Evolutionary conservation across 2,113 vertebrate genomes (phyloP).

Genomic region (Anhinga anhinga): DNA sequence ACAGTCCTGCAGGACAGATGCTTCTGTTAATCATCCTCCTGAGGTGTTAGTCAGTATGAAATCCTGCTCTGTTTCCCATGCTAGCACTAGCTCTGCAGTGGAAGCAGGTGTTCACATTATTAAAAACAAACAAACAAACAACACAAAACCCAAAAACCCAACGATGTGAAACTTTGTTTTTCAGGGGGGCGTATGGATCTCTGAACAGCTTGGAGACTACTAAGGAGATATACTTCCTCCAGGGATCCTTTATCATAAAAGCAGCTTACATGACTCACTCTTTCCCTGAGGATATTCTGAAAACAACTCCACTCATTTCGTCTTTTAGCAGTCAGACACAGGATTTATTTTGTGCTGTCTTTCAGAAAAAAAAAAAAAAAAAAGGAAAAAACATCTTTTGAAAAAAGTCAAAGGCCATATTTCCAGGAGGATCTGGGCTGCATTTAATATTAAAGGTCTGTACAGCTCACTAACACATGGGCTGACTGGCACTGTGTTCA

Average conservation of each 20-base stretch:
- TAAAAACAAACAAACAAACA: not conserved
- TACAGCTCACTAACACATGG: not conserved
- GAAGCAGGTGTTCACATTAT: not conserved
- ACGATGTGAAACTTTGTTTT: not conserved
- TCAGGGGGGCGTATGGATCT: not conserved
- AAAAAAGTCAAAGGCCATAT: not conserved
- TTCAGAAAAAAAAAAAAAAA: not conserved
- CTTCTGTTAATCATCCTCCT: not conserved
- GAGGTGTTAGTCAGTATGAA: not conserved
- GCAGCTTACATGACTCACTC: conserved; percentile 43
- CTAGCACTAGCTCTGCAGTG: not conserved
- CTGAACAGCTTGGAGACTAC: not conserved
- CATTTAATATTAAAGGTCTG: not conserved
- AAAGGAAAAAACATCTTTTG: not conserved
- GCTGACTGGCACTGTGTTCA: conserved; percentile 27
- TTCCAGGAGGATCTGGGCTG: not conserved
- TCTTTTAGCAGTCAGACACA: not conserved
- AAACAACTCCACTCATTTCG: not conserved
- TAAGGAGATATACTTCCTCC: not conserved
- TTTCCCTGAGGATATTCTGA: conserved; percentile 20
- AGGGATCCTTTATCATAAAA: conserved; percentile 40
- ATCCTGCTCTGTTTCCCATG: not conserved
- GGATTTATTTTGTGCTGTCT: not conserved
- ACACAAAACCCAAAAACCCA: not conserved
- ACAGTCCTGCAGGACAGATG: accelerated